Evolutionary conservation across 2,113 vertebrate species (phyloP).

Genomic region (Leucopsar rothschildi): DNA sequence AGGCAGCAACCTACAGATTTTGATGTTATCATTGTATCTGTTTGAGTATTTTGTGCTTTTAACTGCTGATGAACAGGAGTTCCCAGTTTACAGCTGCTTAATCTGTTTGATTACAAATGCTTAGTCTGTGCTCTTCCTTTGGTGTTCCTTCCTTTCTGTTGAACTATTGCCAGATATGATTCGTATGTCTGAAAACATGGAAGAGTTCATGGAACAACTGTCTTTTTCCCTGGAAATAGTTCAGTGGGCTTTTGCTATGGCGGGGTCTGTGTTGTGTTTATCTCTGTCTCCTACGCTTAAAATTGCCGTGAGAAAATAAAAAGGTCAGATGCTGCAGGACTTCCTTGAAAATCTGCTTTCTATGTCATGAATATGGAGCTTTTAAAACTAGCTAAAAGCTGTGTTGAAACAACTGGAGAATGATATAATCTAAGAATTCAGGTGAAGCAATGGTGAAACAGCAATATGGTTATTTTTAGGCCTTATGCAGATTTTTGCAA

Average conservation of each 20-base stretch:
- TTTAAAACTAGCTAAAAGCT: conserved; percentile 1
- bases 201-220: conserved; percentile 9
- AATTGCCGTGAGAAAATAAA: not conserved
- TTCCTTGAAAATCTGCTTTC: not conserved
- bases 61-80: not conserved
- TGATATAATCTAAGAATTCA: not conserved
- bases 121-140: not conserved
- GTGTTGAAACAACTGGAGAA: not conserved
- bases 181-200: not conserved
- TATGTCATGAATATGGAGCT: not conserved
- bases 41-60: not conserved
- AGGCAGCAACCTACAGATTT: not conserved
- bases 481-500: not conserved
- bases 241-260: not conserved
- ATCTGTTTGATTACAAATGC: not conserved
- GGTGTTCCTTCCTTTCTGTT: not conserved
- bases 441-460: not conserved
- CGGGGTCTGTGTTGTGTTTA: not conserved
- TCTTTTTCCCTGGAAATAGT: conserved; percentile 15
- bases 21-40: not conserved
- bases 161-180: not conserved
- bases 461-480: not conserved
- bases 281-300: not conserved
- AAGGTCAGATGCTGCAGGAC: not conserved
- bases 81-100: not conserved